Evolutionary conservation across 2,888 invertebrate species (phyloP), one percentile per base, ranked within the genome.

Genomic region (Oscheius sp.): DNA sequence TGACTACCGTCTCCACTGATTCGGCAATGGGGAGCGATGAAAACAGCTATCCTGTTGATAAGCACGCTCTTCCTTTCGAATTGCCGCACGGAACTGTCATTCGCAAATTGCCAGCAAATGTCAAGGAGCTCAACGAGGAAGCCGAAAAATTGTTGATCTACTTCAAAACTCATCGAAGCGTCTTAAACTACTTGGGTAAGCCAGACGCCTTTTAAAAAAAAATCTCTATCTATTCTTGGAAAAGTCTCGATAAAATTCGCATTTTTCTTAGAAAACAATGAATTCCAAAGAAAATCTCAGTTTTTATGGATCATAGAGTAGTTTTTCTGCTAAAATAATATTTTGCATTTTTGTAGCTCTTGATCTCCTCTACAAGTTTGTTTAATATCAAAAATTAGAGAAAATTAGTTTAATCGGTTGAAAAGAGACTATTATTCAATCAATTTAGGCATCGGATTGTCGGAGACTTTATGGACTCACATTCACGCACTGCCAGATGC

Each of bases 121-220:
- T 72, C 0, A 66, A 64, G 57, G 72, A 77, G 39, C 39, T 79
- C 33, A 65, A 64, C 12, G 75, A 73, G 6, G 81, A 81, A 37
- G 79, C 75, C 5, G 81, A 81, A 20, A 71, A 74, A 17, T 73
- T 81, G 1, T 63, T 81, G 15, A 39, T 71, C 15, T 81, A 78
- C 64, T 80, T 81, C 69, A 76, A 76, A 57, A 50, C 68, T 1
- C 75, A 81, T 65, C 72, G 74, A 29, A 67, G 70, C 12, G 74
- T 80, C 15, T 50, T 81, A 25, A 79, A 81, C 45, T 80, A 78
- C 66, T 39, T 81, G 29, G n/a, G n/a, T n/a, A n/a, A n/a, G n/a
- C n/a, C n/a, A n/a, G n/a, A n/a, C n/a, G n/a, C n/a, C n/a, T n/a
- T n/a, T n/a, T n/a, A n/a, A n/a, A n/a, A n/a, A n/a, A n/a, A n/a